Percentiles rank a stretch among this genome's conserved stretches.
phyloP scores from a whole-genome alignment of 2,888 invertebrate species.

The Eueremaeus valkanovi region DNA sequence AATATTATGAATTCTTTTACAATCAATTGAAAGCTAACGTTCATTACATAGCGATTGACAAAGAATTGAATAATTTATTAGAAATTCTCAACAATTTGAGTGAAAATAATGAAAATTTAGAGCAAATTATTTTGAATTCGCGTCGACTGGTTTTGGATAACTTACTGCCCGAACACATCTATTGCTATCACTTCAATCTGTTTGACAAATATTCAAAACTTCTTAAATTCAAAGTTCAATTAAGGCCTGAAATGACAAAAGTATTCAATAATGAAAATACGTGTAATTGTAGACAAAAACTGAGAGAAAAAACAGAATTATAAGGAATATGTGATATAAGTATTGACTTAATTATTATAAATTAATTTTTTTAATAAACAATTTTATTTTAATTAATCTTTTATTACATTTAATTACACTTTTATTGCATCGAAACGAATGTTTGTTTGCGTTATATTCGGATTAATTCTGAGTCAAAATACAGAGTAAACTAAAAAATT shows the following conservation, averaged over 20 bases:
- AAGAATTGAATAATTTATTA: constrained; percentile 73
- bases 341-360: neutral
- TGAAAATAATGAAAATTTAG: constrained; percentile 63
- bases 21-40: constrained; percentile 65
- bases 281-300: neutral
- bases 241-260: constrained; percentile 9
- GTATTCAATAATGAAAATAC: neutral
- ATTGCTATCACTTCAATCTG: constrained; percentile 69
- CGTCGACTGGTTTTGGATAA: constrained; percentile 68
- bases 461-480: too few species aligned
- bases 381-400: too few species aligned
- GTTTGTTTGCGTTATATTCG: too few species aligned
- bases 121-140: constrained; percentile 63
- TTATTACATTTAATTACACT: too few species aligned
- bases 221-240: neutral
- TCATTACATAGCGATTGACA: constrained; percentile 78
- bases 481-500: too few species aligned
- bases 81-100: constrained; percentile 67
- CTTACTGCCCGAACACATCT: constrained; percentile 74
- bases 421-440: too few species aligned
- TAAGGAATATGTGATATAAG: neutral
- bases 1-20: constrained; percentile 95
- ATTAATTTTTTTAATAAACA: too few species aligned
- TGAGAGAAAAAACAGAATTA: neutral
- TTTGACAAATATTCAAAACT: constrained; percentile 5